A percentile compares a stretch with the other conserved stretches of the same genome.
phyloP scores from a whole-genome alignment of 1,140 invertebrate genomes.

The Drosophila orena region DNA sequence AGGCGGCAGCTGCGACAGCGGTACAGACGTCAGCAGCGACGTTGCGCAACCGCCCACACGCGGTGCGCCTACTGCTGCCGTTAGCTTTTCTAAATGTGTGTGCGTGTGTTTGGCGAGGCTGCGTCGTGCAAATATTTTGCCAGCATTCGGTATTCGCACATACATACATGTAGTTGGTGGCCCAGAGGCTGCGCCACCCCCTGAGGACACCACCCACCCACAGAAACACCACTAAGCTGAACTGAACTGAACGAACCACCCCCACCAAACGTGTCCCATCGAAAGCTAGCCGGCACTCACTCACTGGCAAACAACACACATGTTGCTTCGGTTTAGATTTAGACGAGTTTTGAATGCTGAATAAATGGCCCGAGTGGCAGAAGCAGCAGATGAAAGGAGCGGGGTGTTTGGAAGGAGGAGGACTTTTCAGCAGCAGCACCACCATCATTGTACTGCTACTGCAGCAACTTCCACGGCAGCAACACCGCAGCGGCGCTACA shows the following conservation, averaged over 20 bases:
- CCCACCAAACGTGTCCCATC: slow-evolving; percentile 56
- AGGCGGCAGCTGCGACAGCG: slow-evolving; percentile 23
- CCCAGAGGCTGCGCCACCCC: slow-evolving; percentile 48
- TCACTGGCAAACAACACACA: slow-evolving; percentile 73
- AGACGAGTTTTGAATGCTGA: slow-evolving; percentile 71
- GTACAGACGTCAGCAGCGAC: slow-evolving; percentile 34
- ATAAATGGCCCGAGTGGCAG: slow-evolving; percentile 34
- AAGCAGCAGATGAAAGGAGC: slow-evolving; percentile 7
- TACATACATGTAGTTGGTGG: slow-evolving; percentile 38
- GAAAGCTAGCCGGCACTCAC: slow-evolving; percentile 66
- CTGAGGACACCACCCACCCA: slow-evolving; percentile 12
- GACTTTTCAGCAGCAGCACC: slow-evolving; percentile 8
- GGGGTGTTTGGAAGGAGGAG: not conserved
- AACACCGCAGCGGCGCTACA: slow-evolving; percentile 13
- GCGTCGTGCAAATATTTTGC: slow-evolving; percentile 79
- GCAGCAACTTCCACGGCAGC: slow-evolving; percentile 19
- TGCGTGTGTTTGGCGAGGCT: slow-evolving; percentile 49
- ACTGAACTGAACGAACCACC: not conserved
- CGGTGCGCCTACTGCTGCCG: slow-evolving; percentile 29
- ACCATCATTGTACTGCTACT: not conserved
- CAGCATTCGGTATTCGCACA: slow-evolving; percentile 60
- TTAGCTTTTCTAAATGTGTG: slow-evolving; percentile 37
- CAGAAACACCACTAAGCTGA: not conserved
- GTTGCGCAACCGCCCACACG: slow-evolving; percentile 80
- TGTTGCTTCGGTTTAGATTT: slow-evolving; percentile 80